phyloP scores from a whole-genome alignment of 1,140 invertebrate genomes.

The Helicoverpa zea region DNA sequence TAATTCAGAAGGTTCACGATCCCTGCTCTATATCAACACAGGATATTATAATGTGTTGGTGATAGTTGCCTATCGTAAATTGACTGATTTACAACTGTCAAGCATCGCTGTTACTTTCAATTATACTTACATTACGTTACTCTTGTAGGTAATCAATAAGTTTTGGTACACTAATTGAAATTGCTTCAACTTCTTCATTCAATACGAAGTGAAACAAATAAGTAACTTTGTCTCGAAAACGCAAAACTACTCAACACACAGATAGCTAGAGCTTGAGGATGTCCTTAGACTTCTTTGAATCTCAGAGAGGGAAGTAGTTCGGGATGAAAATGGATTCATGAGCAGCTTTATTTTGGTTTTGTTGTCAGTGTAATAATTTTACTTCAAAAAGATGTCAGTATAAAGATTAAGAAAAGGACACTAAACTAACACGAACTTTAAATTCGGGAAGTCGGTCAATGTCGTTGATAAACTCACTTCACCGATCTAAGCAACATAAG shows the following conservation, averaged over 20 bases:
- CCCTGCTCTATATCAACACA: conserved; percentile 6
- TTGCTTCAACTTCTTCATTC: no score
- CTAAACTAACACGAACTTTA: background rate
- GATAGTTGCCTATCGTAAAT: conserved; percentile 31
- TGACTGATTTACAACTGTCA: conserved; percentile 19
- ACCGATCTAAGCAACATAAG: background rate
- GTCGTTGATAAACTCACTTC: conserved; percentile 18
- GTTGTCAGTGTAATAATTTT: no score
- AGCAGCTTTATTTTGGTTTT: no score
- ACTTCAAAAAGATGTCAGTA: background rate
- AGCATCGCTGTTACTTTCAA: background rate
- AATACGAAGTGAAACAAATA: no score
- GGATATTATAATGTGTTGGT: conserved; percentile 32
- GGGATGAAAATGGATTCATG: no score
- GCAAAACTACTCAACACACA: no score
- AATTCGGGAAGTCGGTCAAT: conserved; percentile 33
- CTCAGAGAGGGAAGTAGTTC: no score
- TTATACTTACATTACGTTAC: conserved; percentile 6
- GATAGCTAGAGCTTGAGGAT: no score
- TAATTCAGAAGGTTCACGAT: no score
- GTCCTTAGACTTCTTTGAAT: no score
- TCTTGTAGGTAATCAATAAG: background rate
- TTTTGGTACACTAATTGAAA: no score
- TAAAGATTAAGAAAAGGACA: background rate
- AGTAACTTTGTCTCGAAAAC: no score